These are phyloP conservation scores for Psylliodes chrysocephalus DNA, from an alignment of 2,888 invertebrate species.

Conservation along the genomic window DNA sequence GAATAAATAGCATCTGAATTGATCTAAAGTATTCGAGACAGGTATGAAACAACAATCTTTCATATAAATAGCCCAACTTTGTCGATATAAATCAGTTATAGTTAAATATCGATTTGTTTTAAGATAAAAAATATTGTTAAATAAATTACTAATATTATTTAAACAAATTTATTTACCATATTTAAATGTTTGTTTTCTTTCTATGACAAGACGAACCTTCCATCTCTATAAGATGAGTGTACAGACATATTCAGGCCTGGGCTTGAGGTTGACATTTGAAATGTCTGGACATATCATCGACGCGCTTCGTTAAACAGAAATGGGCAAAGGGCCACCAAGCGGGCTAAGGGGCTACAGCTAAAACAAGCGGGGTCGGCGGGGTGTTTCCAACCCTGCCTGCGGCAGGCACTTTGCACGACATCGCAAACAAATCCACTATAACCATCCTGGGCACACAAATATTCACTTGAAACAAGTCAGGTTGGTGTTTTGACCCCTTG, in stretches of 20 bases:
- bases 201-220: too few relatives aligned
- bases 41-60: too few relatives aligned
- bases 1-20: too few relatives aligned
- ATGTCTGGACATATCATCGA: conserved; percentile 46
- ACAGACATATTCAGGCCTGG: conserved; percentile 6
- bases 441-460: conserved; percentile 22
- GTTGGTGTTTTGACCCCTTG: conserved; percentile 14
- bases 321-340: conserved; percentile 12
- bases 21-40: too few relatives aligned
- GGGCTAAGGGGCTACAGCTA: neutral
- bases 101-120: too few relatives aligned
- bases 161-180: too few relatives aligned
- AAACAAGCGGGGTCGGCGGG: neutral
- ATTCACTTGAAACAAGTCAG: conserved; percentile 15
- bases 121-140: too few relatives aligned
- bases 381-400: conserved; percentile 12
- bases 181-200: too few relatives aligned
- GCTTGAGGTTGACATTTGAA: conserved; percentile 42
- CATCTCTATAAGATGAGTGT: conserved; percentile 10
- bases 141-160: too few relatives aligned
- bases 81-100: too few relatives aligned
- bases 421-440: conserved; percentile 18
- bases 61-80: too few relatives aligned
- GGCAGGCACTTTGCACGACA: conserved; percentile 24
- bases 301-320: conserved; percentile 47